Evolutionary conservation across 2,113 vertebrate species (phyloP), one percentile per base, ranked within the genome.

Genomic region (Varanus salvator): DNA sequence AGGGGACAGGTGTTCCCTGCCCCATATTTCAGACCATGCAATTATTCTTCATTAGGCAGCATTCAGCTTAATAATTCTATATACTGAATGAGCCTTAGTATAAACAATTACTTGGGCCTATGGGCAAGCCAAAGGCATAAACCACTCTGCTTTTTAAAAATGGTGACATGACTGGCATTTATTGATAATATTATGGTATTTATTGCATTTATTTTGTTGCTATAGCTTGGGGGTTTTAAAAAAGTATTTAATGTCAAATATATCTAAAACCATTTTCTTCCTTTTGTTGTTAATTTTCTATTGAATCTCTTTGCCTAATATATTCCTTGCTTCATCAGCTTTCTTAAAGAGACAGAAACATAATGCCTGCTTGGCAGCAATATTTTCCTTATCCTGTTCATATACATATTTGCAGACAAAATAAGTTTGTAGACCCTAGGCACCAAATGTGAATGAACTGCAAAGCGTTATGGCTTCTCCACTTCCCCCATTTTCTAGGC

Each of bases 381-480:
- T 69, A 52, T 89, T 91, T 89, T 87, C 86, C 89, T 95, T 71
- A 64, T 38, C 76, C 89, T 87, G 0, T 12, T 94, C 92, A 93
- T 86, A 15, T 90, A 87, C 90, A 88, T 90, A 92, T 69, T 44
- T 86, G 88, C 90, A 94, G 92, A 95, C 85, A 93, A 88, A 93
- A 91, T 90, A 93, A 93, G 90, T 95, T 94, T 93, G 91, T 89
- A 95, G 92, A 91, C 93, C 93, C 82, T 27, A 15, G 25, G 91
- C 85, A 94, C 60, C n/a, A 86, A 60, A 74, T 4, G 19, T 69
- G n/a, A 69, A 87, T 69, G 23, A 50, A 87, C 6, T 74, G 6
- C 60, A 54, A 68, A 23, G 21, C 6, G 5, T 29, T 6, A 11
- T 44, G 15, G 15, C 19, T 17, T 4, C 54, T 9, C 21, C 74